Evolutionary conservation across 1,140 invertebrate genomes (phyloP), one percentile per base, ranked within the genome.

Genomic region (Bathynomus jamesi): DNA sequence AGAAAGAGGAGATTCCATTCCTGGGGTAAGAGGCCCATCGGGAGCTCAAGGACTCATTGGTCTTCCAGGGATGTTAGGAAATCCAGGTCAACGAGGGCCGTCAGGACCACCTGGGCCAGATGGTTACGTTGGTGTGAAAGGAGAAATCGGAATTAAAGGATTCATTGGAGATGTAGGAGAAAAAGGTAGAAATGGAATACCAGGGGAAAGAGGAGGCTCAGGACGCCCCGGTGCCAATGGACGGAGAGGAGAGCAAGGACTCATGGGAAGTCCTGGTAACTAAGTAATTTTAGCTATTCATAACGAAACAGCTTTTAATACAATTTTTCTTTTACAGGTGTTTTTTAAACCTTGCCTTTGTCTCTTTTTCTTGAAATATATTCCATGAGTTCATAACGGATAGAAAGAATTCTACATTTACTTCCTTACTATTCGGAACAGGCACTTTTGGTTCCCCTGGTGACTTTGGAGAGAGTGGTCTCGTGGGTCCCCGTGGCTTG

Each of bases 11-110:
- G 61, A 21, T 28, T 61, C 53, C 24, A 29, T 61, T 21, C 53
- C 67, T 28, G 67, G 67, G 3, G 17, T 29, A 17, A 60, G 67
- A 29, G 67, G 67, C 11, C 24, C 67, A 8, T 61, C 67, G 3
- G 67, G 67, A 31, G 46, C 60, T 10, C 32, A 29, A 28, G 67
- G 67, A 5, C 61, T 69, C 46, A 61, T 31, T 24, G 67, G 67
- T 1, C 61, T 69, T 4, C 67, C 67, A 25, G 67, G 67, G 17
- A 61, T 69, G n/a, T 29, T 61, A 29, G 67, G 67, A 28, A 61
- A 69, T 28, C 67, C 67, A 11, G 67, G 67, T 27, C 21, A 24
- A 13, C n/a, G 25, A 61, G 67, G 67, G 30, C 32, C 61, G 24
- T 29, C 67, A 27, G 46, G 67, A 7, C 1, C 25, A 2, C 62